These are phyloP conservation scores for Brachionus calyciflorus DNA, from an alignment of 1,140 invertebrate species.

Conservation along the genomic window DNA sequence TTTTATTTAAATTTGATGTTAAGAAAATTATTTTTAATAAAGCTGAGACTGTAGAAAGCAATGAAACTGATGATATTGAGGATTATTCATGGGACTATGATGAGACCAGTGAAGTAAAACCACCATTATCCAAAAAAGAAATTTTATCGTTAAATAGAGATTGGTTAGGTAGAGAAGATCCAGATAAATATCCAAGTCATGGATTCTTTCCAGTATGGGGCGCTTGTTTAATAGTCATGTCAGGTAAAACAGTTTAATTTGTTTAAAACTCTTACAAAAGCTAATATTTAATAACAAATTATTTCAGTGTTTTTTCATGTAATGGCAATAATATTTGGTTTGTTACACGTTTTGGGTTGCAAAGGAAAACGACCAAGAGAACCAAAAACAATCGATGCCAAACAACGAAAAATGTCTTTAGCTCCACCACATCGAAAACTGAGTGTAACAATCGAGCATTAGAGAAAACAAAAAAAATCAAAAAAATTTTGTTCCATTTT, in stretches of 20 bases:
- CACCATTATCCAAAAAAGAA: conserved; percentile 1
- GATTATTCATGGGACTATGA: conserved; percentile 33
- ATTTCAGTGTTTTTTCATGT: conserved; percentile 24
- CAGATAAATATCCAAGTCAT: conserved; percentile 23
- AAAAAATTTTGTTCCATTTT: too few relatives aligned
- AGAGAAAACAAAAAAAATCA: too few relatives aligned
- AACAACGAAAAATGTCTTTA: neutral
- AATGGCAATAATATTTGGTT: neutral
- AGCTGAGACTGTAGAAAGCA: neutral
- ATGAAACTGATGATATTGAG: neutral
- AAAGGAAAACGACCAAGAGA: neutral
- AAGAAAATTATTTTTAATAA: too few relatives aligned
- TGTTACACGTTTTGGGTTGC: conserved; percentile 11
- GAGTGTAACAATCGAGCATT: conserved; percentile 1
- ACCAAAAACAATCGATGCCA: neutral
- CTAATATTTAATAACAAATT: neutral
- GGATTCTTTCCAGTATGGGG: conserved; percentile 23
- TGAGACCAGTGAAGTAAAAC: neutral
- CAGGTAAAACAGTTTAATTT: neutral
- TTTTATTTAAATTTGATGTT: too few relatives aligned
- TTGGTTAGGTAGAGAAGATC: neutral
- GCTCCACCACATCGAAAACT: neutral
- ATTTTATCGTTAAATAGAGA: conserved; percentile 5
- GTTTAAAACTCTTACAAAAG: neutral
- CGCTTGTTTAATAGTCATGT: neutral